A percentile compares a stretch with the other conserved stretches of the same genome.
Evolutionary conservation across 2,113 vertebrate genomes (phyloP).

Genomic region (Microtus pennsylvanicus): DNA sequence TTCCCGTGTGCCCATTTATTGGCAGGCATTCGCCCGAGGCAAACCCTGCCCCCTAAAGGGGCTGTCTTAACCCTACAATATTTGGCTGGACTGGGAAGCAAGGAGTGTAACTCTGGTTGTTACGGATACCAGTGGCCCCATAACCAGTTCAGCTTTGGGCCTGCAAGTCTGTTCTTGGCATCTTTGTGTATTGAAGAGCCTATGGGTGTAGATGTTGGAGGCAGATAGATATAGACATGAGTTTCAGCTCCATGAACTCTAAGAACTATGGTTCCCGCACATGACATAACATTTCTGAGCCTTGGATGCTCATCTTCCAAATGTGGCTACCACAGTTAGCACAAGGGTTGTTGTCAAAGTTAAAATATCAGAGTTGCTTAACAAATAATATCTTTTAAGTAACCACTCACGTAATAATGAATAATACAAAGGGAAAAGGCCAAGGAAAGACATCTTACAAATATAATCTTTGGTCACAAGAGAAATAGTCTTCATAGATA

Average conservation of each 20-base stretch:
- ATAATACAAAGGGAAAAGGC: neutral
- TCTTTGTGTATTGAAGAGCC: neutral
- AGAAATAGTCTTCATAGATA: neutral
- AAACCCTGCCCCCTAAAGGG: too few relatives aligned
- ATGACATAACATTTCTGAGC: neutral
- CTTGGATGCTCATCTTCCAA: neutral
- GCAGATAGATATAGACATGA: neutral
- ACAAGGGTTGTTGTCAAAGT: neutral
- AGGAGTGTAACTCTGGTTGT: neutral
- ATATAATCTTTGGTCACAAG: neutral
- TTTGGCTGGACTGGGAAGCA: fast-evolving
- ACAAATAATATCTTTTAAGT: neutral
- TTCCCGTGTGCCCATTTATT: too few relatives aligned
- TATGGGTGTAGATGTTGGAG: neutral
- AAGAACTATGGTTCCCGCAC: neutral
- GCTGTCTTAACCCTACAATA: too few relatives aligned
- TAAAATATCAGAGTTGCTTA: neutral
- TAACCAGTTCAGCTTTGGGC: neutral
- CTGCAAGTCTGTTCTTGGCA: neutral
- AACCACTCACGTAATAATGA: neutral
- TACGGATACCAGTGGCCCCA: too few relatives aligned
- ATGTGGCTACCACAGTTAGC: neutral
- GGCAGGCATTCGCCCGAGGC: too few relatives aligned
- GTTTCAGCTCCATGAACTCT: neutral
- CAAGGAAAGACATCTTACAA: neutral